Evolutionary conservation across 2,113 vertebrate genomes (phyloP).

Genomic region (Corydoras maculifer): DNA sequence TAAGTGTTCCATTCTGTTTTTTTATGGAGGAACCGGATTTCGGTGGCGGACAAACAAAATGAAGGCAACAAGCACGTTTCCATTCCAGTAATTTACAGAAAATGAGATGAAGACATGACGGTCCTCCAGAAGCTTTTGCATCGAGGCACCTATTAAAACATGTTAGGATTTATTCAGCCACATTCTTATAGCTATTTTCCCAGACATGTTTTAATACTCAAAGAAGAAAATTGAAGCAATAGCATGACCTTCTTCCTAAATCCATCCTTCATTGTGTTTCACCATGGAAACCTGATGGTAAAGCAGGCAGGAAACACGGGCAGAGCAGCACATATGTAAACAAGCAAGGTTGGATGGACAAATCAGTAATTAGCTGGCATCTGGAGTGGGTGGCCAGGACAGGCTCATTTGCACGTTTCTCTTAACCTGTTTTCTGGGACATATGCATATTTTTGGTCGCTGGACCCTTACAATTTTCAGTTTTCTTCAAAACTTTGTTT

Average conservation of each 20-base stretch:
- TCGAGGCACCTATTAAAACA: no score
- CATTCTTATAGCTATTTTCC: no score
- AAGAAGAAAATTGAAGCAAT: background rate
- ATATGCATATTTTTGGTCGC: no score
- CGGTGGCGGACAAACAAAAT: conserved; percentile 8
- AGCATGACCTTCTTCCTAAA: conserved; percentile 26
- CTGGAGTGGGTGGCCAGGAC: background rate
- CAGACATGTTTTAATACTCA: background rate
- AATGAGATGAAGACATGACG: background rate
- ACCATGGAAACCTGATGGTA: conserved; percentile 47
- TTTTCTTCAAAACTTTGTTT: no score
- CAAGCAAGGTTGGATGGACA: conserved; percentile 16
- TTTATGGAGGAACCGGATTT: background rate
- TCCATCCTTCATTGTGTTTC: conserved; percentile 44
- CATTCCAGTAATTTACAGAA: background rate
- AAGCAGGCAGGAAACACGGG: conserved; percentile 22
- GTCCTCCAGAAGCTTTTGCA: no score
- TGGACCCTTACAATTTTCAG: no score
- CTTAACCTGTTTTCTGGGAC: no score
- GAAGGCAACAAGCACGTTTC: conserved; percentile 1
- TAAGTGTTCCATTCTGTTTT: background rate
- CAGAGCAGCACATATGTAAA: conserved; percentile 34
- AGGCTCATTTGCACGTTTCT: background rate
- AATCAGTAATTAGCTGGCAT: background rate
- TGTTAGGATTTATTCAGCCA: no score